Conservation (phyloP, 64 coral and sea anemone genomes). For the Anthopleura sola region DNA sequence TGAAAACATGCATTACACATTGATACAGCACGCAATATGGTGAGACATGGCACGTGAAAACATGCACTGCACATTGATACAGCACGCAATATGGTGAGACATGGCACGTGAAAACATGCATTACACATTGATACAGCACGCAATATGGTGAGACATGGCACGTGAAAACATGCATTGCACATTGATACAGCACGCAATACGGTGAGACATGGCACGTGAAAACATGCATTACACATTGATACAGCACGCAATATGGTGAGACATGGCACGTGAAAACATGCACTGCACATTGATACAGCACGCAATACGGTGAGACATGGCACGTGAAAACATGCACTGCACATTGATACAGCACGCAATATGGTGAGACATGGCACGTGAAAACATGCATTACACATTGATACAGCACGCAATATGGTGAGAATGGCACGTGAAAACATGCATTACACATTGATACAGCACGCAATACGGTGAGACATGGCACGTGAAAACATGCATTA, state of each 20-base stretch:
- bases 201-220: conserved; percentile 25
- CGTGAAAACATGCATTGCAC: background rate
- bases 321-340: background rate
- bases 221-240: background rate
- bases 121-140: no score
- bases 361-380: conserved; percentile 46
- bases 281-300: no score
- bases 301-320: conserved; percentile 55
- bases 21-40: conserved; percentile 17
- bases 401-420: conserved; percentile 54
- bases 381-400: background rate
- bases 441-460: no score
- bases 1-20: background rate
- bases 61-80: background rate
- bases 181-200: conserved; percentile 28
- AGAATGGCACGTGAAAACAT: background rate
- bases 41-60: background rate
- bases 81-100: conserved; percentile 59
- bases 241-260: conserved; percentile 59
- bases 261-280: background rate
- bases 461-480: conserved; percentile 56
- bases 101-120: background rate
- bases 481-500: background rate
- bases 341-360: background rate
- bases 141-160: conserved; percentile 60